These are phyloP conservation scores for Brachystomella parvula DNA, from an alignment of 1,140 invertebrate genomes.

Conservation along the genomic window DNA sequence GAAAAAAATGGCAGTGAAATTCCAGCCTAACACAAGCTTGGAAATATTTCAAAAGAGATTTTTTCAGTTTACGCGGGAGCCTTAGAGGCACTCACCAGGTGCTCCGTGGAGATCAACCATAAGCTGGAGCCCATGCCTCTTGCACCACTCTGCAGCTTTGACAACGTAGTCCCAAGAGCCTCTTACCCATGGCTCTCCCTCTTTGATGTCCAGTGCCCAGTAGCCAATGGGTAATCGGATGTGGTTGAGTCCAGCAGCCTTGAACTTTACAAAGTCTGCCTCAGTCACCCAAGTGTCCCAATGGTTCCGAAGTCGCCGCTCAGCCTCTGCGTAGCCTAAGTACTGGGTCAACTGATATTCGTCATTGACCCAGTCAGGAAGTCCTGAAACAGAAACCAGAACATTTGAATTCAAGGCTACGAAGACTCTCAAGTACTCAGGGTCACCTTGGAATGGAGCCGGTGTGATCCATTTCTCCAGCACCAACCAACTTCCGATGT, in stretches of 20 bases:
- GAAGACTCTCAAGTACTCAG: too few relatives aligned
- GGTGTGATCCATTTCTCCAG: conserved; percentile 36
- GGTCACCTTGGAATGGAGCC: conserved; percentile 14
- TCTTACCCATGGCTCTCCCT: conserved; percentile 31
- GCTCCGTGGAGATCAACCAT: conserved; percentile 35
- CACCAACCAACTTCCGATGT: conserved; percentile 33
- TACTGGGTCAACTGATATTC: conserved; percentile 25
- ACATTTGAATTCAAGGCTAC: too few relatives aligned
- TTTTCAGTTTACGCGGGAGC: too few relatives aligned
- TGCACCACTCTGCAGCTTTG: conserved; percentile 30
- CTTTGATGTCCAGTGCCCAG: conserved; percentile 30
- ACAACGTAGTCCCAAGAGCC: conserved; percentile 34
- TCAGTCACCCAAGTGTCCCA: conserved; percentile 36
- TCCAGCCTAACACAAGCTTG: too few relatives aligned
- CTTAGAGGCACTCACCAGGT: too few relatives aligned
- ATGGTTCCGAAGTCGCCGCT: conserved; percentile 21
- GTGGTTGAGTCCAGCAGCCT: conserved; percentile 34
- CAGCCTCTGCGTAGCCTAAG: conserved; percentile 22
- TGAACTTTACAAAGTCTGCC: conserved; percentile 28
- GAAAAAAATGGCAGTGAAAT: too few relatives aligned
- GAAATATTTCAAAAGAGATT: too few relatives aligned
- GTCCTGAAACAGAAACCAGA: too few relatives aligned
- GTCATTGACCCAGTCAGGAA: conserved; percentile 24
- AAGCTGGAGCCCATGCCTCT: conserved; percentile 28
- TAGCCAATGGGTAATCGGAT: conserved; percentile 34